These are phyloP conservation scores for Tolmerus cingulatus DNA, from an alignment of 2,888 invertebrate species.

Conservation along the genomic window DNA sequence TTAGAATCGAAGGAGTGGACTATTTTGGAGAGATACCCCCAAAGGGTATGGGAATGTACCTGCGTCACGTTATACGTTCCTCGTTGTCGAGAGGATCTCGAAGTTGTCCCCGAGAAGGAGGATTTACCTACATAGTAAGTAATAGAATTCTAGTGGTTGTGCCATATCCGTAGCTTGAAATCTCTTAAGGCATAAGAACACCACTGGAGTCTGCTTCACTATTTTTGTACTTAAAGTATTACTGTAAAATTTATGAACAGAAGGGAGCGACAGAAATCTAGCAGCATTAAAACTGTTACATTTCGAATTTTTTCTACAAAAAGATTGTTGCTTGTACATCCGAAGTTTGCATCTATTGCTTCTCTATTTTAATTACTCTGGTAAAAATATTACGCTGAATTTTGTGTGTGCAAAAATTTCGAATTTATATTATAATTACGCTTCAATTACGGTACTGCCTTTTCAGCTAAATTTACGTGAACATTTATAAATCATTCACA, in stretches of 20 bases:
- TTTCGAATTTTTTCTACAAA: neutral
- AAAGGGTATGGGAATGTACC: slow-evolving; percentile 76
- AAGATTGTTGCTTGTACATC: no score
- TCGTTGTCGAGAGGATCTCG: slow-evolving; percentile 58
- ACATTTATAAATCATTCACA: neutral
- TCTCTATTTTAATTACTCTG: neutral
- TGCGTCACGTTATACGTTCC: slow-evolving; percentile 74
- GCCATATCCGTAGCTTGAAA: neutral
- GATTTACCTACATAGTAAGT: slow-evolving; percentile 11
- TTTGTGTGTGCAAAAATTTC: neutral
- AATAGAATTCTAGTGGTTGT: neutral
- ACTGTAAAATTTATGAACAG: neutral
- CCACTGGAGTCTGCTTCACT: neutral
- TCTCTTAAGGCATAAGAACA: neutral
- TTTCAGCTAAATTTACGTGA: neutral
- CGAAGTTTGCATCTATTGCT: neutral
- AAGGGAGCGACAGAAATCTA: neutral
- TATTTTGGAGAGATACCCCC: slow-evolving; percentile 70
- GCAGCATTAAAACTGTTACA: neutral
- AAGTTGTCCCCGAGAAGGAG: slow-evolving; percentile 44
- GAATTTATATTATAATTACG: neutral
- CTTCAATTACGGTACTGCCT: neutral
- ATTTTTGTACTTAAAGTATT: slow-evolving; percentile 5
- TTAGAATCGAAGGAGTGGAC: slow-evolving; percentile 70
- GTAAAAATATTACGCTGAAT: neutral